phyloP scores from a whole-genome alignment of 2,797 vertebrate species.

The Malacoctenus gilli region DNA sequence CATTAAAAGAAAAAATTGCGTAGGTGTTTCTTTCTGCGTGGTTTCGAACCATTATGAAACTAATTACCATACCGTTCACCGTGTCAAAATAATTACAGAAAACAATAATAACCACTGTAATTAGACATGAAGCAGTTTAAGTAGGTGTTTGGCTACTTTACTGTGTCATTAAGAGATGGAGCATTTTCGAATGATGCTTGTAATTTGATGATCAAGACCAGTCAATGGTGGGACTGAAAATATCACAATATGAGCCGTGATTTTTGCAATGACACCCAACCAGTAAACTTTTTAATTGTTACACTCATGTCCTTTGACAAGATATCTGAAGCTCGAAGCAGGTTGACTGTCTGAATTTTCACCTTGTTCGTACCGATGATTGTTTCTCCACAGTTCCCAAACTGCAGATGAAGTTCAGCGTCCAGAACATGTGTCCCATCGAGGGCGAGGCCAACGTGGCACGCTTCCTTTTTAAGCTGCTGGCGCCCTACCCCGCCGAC shows the following conservation, averaged over 20 bases:
- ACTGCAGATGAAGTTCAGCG: constrained; percentile 95
- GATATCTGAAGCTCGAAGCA: no score
- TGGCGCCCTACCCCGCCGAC: constrained; percentile 82
- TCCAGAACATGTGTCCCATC: constrained; percentile 94
- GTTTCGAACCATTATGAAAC: constrained; percentile 17
- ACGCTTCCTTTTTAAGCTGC: constrained; percentile 91
- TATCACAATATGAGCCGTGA: neutral
- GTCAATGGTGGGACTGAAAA: no score
- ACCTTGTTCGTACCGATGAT: no score
- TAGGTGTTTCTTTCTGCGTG: constrained; percentile 9
- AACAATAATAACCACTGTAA: constrained; percentile 1
- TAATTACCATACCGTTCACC: constrained; percentile 16
- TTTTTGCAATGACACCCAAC: no score
- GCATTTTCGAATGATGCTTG: neutral
- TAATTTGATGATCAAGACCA: neutral
- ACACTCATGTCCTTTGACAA: no score
- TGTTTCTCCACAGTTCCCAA: constrained; percentile 84
- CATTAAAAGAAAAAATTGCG: no score
- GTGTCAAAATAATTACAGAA: constrained; percentile 13
- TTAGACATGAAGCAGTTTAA: neutral
- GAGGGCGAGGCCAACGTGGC: constrained; percentile 95
- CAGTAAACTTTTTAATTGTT: no score
- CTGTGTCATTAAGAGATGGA: constrained; percentile 5
- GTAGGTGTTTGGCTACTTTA: constrained; percentile 9
- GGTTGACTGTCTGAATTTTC: no score